These are phyloP conservation scores for Canis aureus DNA, from an alignment of 2,113 vertebrate species.

Conservation along the genomic window DNA sequence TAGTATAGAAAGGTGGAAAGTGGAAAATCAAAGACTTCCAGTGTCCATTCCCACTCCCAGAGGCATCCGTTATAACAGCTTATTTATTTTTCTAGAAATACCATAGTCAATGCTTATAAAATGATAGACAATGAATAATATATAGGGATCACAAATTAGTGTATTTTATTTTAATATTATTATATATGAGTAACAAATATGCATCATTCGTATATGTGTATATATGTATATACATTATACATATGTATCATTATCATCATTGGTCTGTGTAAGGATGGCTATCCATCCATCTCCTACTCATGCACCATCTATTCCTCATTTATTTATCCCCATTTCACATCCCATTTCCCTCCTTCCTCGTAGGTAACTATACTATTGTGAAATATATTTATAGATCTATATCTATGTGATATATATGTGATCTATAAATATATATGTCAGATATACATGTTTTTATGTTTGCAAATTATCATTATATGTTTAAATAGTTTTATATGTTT, in stretches of 20 bases:
- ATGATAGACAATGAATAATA: not conserved
- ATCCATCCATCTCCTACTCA: not conserved
- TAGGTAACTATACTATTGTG: not conserved
- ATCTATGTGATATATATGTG: not conserved
- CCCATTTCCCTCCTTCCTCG: not conserved
- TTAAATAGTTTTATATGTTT: not conserved
- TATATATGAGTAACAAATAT: not conserved
- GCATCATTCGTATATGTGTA: not conserved
- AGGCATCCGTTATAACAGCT: not conserved
- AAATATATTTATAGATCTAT: not conserved
- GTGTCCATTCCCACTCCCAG: not conserved
- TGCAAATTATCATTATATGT: not conserved
- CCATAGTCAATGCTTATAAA: not conserved
- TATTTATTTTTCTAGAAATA: constrained; percentile 10
- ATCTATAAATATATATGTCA: too few relatives aligned
- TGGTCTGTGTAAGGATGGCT: not conserved
- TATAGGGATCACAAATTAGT: not conserved
- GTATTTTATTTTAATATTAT: not conserved
- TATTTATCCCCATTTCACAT: not conserved
- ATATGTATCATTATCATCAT: not conserved
- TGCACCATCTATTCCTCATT: not conserved
- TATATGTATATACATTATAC: not conserved
- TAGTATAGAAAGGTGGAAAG: not conserved
- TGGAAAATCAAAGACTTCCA: not conserved
- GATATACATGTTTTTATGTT: not conserved